phyloP scores from a whole-genome alignment of 2,113 vertebrate genomes.

The Myotis brandtii region DNA sequence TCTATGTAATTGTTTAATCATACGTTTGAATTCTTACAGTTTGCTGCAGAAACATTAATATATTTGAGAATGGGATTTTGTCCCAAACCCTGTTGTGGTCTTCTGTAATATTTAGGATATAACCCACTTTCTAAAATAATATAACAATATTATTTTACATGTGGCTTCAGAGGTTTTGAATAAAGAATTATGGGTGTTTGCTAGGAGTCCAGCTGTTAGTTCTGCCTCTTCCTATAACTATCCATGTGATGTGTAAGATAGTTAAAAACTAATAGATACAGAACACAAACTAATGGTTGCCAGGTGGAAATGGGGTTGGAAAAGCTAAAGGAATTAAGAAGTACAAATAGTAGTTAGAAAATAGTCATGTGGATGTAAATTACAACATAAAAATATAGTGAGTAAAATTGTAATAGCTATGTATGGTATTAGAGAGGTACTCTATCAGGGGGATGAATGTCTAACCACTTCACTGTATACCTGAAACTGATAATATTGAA shows the following conservation, averaged over 20 bases:
- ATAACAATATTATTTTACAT: background rate
- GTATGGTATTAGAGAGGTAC: too few species aligned
- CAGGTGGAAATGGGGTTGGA: too few species aligned
- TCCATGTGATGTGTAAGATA: background rate
- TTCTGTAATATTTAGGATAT: background rate
- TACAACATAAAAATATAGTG: too few species aligned
- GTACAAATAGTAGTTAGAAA: too few species aligned
- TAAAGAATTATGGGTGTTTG: background rate
- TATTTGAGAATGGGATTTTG: background rate
- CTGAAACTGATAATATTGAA: too few species aligned
- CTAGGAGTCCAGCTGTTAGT: background rate
- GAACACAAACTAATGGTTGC: background rate
- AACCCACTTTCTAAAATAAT: slow-evolving; percentile 11
- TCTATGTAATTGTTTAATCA: background rate
- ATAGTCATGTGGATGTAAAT: too few species aligned
- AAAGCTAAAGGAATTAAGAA: too few species aligned
- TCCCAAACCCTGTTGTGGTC: background rate
- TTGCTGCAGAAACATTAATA: background rate
- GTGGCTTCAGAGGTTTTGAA: background rate
- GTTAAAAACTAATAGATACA: background rate
- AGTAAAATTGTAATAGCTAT: too few species aligned
- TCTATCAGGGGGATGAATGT: too few species aligned
- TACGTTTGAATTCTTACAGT: background rate
- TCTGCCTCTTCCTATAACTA: background rate
- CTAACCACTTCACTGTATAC: too few species aligned